These are phyloP conservation scores for Notodonta dromedarius DNA, from an alignment of 2,888 invertebrate species.

Conservation along the genomic window DNA sequence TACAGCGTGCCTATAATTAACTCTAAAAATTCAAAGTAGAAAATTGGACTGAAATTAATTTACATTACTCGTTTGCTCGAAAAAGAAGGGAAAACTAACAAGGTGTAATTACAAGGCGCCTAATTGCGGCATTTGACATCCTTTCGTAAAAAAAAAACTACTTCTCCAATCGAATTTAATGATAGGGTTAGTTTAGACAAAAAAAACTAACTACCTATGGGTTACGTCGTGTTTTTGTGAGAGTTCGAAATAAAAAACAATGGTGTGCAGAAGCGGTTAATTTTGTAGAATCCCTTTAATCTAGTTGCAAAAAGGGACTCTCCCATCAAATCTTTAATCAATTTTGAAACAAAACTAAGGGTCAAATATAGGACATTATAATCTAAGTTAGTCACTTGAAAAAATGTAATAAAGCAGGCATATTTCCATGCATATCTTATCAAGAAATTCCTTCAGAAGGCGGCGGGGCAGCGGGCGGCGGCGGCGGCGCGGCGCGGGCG, in stretches of 20 bases:
- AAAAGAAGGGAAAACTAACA: constrained; percentile 66
- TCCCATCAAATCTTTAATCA: background rate
- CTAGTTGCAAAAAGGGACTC: no score
- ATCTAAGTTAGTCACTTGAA: constrained; percentile 61
- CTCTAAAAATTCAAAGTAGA: constrained; percentile 53
- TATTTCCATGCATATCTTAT: constrained; percentile 82
- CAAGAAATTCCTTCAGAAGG: constrained; percentile 69
- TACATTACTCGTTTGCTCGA: constrained; percentile 54
- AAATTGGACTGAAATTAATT: constrained; percentile 62
- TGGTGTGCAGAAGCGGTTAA: no score
- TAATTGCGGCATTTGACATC: constrained; percentile 75
- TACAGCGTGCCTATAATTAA: constrained; percentile 47
- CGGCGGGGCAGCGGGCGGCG: constrained; percentile 43
- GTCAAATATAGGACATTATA: constrained; percentile 47
- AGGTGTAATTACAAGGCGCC: constrained; percentile 68
- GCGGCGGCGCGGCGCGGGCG: constrained; percentile 40
- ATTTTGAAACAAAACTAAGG: constrained; percentile 19
- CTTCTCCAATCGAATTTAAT: constrained; percentile 68
- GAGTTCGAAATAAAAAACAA: background rate
- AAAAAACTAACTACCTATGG: constrained; percentile 18
- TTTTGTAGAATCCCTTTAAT: no score
- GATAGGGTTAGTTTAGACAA: constrained; percentile 56
- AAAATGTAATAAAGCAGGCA: constrained; percentile 81
- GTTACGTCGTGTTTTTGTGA: constrained; percentile 14
- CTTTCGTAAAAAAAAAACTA: constrained; percentile 60